These are phyloP conservation scores for Philantomba maxwellii DNA, from an alignment of 2,113 vertebrate species.

Conservation along the genomic window DNA sequence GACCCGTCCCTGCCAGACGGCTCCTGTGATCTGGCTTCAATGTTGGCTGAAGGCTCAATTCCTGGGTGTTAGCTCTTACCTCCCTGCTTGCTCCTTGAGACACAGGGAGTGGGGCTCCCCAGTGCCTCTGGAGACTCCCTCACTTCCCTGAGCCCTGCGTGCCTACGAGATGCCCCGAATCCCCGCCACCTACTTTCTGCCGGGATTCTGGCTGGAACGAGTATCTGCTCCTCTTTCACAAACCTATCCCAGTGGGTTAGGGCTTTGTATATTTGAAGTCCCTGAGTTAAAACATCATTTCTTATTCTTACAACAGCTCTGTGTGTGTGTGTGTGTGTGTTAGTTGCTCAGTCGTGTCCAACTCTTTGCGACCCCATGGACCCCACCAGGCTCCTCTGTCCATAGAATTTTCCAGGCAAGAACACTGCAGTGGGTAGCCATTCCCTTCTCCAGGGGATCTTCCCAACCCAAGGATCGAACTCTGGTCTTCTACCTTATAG, in stretches of 20 bases:
- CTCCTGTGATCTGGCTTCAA: too few relatives aligned
- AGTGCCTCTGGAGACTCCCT: accelerated
- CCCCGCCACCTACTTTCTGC: background rate
- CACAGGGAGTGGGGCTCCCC: background rate
- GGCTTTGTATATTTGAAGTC: too few relatives aligned
- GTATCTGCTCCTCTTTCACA: accelerated
- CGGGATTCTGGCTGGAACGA: background rate
- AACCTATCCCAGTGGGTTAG: accelerated
- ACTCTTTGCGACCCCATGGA: background rate
- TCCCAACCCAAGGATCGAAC: background rate
- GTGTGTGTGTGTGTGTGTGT: background rate
- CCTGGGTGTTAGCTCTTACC: background rate
- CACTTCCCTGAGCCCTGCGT: accelerated
- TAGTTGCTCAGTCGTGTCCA: background rate
- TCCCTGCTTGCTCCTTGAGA: too few relatives aligned
- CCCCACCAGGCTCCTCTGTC: background rate
- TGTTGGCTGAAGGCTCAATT: background rate
- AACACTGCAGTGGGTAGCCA: background rate
- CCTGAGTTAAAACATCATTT: background rate
- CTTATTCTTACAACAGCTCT: background rate
- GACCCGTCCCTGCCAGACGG: background rate
- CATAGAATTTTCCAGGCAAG: background rate
- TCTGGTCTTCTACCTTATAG: background rate
- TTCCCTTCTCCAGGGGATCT: background rate
- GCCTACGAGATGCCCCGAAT: background rate